Percentiles rank a stretch among this genome's conserved stretches.
Evolutionary conservation across 2,888 invertebrate genomes (phyloP).

Genomic region (Ariolimax columbianus): DNA sequence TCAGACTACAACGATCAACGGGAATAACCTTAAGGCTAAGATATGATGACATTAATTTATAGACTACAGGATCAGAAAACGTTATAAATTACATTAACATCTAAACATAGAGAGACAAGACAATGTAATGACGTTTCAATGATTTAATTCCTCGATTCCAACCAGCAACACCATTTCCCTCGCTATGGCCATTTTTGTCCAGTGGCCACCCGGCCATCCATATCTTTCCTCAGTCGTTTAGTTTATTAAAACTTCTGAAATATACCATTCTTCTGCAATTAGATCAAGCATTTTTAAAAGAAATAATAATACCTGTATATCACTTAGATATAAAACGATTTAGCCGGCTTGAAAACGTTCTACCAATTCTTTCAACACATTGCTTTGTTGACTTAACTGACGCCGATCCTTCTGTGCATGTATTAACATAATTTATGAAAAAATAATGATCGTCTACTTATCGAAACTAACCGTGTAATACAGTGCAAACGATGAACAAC

Average conservation of each 20-base stretch:
- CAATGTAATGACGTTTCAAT: no score
- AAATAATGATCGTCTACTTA: neutral
- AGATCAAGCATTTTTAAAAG: neutral
- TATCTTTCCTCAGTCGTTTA: neutral
- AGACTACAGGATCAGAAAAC: no score
- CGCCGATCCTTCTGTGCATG: neutral
- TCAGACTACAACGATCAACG: no score
- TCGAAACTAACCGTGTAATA: neutral
- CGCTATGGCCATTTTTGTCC: neutral
- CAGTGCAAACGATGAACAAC: no score
- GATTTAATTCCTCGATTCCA: no score
- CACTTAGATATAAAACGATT: neutral
- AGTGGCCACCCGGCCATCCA: neutral
- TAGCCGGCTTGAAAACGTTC: neutral
- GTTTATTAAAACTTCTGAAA: neutral
- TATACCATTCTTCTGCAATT: neutral
- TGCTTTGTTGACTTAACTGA: neutral
- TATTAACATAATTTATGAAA: conserved; percentile 25
- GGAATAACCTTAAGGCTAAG: no score
- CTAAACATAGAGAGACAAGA: no score
- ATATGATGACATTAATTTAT: no score
- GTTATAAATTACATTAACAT: no score
- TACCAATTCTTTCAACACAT: neutral
- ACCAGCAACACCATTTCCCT: no score
- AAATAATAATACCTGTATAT: conserved; percentile 3